Evolutionary conservation across 2,113 vertebrate genomes (phyloP), one percentile per base, ranked within the genome.

Genomic region (Poeciliopsis turrubarensis): DNA sequence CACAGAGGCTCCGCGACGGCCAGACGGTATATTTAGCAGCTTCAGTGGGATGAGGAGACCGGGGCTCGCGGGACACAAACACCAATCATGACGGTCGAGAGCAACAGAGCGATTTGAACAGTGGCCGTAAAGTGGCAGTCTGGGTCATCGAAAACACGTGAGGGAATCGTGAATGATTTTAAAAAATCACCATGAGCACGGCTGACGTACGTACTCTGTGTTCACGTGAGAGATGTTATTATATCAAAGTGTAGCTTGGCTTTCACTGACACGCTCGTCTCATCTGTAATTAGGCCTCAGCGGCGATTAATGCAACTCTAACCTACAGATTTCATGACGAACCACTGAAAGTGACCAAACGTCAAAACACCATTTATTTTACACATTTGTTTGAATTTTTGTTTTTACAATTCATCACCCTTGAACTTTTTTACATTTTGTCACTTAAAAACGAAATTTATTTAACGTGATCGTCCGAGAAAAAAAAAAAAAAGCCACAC

Each of bases 271-370:
- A 82, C 61, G 72, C 70, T 90, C 69, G 26, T 77, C 71, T 81
- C 73, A 85, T 86, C 87, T 90, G 85, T 88, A 87, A 90, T 92
- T 87, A 87, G 86, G 73, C 34, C 83, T 77, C 83, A 87, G 84
- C 86, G 87, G 87, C n/a, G 78, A 76, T 82, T 68, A 76, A 77
- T 83, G 82, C 79, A 80, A 85, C 57, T 64, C 78, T 86, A 62
- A 84, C 78, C n/a, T 14, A 73, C 63, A 75, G 73, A 70, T 89
- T 87, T 87, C 64, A 71, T 68, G 66, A 73, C 71, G 81, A 87
- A 85, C 76, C 67, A 39, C 60, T 65, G 73, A 73, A 87, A 86
- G 85, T 3, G 4, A 83, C 61, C 22, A 0, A 34, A 51, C 8
- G 15, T 32, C 19, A 32, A 80, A 17, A 51, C 7, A 26, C 32